A percentile compares a stretch with the other conserved stretches of the same genome.
Evolutionary conservation across 2,113 vertebrate species (phyloP).

Genomic region (Callaeas wilsoni): DNA sequence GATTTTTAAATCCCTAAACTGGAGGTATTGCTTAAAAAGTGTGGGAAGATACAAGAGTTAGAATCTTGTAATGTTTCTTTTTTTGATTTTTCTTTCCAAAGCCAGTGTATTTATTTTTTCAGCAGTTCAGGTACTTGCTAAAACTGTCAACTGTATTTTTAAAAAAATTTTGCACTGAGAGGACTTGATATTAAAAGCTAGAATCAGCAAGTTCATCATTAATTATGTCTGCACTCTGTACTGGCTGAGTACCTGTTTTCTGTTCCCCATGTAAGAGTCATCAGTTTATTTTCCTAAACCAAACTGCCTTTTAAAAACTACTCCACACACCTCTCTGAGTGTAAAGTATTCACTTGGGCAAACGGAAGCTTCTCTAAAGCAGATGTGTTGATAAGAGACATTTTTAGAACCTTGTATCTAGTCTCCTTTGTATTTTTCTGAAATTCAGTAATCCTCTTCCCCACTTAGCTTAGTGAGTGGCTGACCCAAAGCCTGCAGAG

Average conservation of each 20-base stretch:
- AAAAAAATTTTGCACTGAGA: background rate
- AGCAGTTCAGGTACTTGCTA: background rate
- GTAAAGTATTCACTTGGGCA: background rate
- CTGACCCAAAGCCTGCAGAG: constrained; percentile 45
- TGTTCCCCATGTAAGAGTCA: background rate
- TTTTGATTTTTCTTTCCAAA: background rate
- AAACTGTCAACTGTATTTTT: background rate
- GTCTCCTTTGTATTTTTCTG: constrained; percentile 50
- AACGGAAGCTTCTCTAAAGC: constrained; percentile 25
- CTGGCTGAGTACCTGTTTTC: background rate
- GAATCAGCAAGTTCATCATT: background rate
- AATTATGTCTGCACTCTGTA: background rate
- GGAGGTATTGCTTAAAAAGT: background rate
- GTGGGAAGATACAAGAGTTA: background rate
- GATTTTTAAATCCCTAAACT: background rate
- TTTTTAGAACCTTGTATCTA: constrained; percentile 15
- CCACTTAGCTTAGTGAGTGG: constrained; percentile 32
- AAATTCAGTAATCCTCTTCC: constrained; percentile 50
- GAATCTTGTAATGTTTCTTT: background rate
- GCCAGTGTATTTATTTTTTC: background rate
- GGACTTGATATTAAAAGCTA: background rate
- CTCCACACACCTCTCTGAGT: background rate
- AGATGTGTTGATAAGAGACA: constrained; percentile 26
- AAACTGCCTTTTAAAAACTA: background rate
- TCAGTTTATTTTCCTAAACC: background rate